phyloP scores from a whole-genome alignment of 2,113 vertebrate genomes.

The Trematocara unimaculatum region DNA sequence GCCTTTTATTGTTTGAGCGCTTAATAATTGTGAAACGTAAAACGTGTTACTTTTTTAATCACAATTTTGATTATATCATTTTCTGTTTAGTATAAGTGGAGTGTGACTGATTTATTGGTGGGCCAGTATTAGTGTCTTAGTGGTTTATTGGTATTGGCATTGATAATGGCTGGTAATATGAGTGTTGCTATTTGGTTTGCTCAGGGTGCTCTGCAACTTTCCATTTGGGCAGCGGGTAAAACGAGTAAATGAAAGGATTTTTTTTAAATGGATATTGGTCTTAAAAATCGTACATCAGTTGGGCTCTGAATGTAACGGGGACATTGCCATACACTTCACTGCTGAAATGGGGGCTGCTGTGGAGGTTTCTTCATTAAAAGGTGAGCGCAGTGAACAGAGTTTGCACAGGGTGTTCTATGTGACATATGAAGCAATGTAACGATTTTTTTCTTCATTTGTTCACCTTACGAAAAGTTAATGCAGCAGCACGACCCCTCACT shows the following conservation, averaged over 20 bases:
- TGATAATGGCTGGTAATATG: neutral
- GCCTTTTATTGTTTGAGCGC: neutral
- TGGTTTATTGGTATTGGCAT: neutral
- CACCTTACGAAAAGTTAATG: constrained; percentile 30
- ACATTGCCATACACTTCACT: neutral
- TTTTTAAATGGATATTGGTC: rapidly evolving
- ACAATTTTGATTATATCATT: neutral
- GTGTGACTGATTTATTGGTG: neutral
- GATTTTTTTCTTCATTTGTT: neutral
- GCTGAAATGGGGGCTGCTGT: neutral
- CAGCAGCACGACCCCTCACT: neutral
- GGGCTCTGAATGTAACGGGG: neutral
- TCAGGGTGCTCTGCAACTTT: neutral
- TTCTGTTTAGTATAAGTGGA: neutral
- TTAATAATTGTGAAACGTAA: rapidly evolving
- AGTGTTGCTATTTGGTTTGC: neutral
- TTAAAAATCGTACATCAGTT: neutral
- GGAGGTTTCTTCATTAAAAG: constrained; percentile 10
- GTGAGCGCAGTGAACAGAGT: neutral
- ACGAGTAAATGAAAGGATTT: neutral
- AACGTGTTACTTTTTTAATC: neutral
- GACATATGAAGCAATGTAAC: constrained; percentile 1
- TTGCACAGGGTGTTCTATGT: neutral
- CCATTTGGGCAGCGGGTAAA: rapidly evolving
- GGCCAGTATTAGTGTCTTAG: neutral